Percentiles rank a stretch among this genome's conserved stretches.
Evolutionary conservation across 2,113 vertebrate species (phyloP).

Genomic region (Speoplatyrhinus poulsoni): DNA sequence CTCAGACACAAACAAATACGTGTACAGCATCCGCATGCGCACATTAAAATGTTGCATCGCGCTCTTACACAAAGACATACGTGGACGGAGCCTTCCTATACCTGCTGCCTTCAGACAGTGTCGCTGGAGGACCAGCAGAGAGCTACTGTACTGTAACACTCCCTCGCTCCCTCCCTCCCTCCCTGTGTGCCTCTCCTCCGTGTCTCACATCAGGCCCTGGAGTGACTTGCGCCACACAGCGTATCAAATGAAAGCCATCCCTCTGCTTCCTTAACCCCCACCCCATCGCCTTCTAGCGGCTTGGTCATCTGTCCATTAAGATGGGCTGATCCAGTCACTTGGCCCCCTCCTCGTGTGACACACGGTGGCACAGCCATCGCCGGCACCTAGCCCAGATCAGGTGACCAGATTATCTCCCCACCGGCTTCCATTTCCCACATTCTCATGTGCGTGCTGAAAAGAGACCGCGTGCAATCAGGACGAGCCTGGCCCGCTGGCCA

Average conservation of each 20-base stretch:
- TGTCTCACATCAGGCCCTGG: slow-evolving; percentile 19
- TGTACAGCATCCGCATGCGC: not conserved
- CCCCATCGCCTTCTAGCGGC: slow-evolving; percentile 23
- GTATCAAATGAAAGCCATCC: slow-evolving; percentile 45
- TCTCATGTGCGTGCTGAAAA: slow-evolving; percentile 51
- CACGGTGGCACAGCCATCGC: slow-evolving; percentile 62
- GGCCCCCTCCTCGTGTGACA: slow-evolving; percentile 68
- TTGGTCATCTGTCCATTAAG: slow-evolving; percentile 57
- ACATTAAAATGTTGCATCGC: slow-evolving; percentile 6
- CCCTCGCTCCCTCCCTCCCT: slow-evolving; percentile 6
- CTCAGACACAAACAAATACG: not conserved
- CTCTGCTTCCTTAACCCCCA: slow-evolving; percentile 23
- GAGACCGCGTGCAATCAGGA: slow-evolving; percentile 52
- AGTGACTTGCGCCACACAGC: slow-evolving; percentile 35
- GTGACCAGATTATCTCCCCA: slow-evolving; percentile 61
- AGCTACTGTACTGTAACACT: slow-evolving; percentile 27
- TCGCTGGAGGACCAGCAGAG: slow-evolving; percentile 60
- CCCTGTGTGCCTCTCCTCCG: slow-evolving; percentile 15
- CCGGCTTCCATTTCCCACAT: slow-evolving; percentile 59
- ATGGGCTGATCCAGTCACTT: slow-evolving; percentile 60
- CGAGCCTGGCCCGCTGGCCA: slow-evolving; percentile 19
- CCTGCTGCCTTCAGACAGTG: slow-evolving; percentile 61
- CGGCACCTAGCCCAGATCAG: slow-evolving; percentile 54
- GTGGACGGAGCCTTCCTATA: slow-evolving; percentile 43
- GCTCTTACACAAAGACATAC: slow-evolving; percentile 19